Evolutionary conservation across 2,113 vertebrate species (phyloP).

Genomic region (Centropus unirufus): DNA sequence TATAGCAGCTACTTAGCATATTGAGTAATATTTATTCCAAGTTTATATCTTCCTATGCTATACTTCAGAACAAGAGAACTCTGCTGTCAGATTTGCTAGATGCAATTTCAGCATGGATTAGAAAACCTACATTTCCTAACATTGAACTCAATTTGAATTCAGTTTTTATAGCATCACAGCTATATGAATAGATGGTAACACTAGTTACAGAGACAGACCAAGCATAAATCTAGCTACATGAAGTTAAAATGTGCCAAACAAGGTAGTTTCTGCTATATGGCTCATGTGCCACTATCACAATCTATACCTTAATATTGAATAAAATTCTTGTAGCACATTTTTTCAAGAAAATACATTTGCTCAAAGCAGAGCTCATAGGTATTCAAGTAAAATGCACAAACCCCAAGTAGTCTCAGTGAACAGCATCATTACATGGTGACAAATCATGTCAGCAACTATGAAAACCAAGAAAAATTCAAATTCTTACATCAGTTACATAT

Average conservation of each 20-base stretch:
- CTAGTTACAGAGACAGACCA: background rate
- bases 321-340: background rate
- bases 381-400: background rate
- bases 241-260: background rate
- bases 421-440: background rate
- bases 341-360: background rate
- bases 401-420: background rate
- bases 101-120: background rate
- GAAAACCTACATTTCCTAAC: background rate
- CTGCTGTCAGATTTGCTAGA: background rate
- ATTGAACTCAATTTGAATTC: background rate
- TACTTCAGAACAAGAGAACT: background rate
- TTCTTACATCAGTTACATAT: slow-evolving; percentile 94
- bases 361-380: background rate
- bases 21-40: background rate
- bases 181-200: background rate
- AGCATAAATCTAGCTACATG: background rate
- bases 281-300: background rate
- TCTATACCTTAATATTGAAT: background rate
- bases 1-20: background rate
- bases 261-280: background rate
- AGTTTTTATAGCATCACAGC: background rate
- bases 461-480: rapidly evolving
- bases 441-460: background rate
- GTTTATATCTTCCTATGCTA: background rate